These are phyloP conservation scores for Microctonus brassicae DNA, from an alignment of 2,888 invertebrate species.

Conservation along the genomic window DNA sequence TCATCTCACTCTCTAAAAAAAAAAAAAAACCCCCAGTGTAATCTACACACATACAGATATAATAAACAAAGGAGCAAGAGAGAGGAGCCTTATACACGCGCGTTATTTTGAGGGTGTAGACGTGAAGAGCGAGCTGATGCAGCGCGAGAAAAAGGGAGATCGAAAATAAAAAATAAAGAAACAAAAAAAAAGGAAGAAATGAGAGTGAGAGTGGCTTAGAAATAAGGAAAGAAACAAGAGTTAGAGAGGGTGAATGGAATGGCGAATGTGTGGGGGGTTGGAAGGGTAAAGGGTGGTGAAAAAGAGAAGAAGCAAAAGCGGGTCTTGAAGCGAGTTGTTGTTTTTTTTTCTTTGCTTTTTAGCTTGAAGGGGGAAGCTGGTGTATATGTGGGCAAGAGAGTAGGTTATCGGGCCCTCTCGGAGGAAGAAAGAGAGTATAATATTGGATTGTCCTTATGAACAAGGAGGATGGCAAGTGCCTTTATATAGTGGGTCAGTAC, in stretches of 20 bases:
- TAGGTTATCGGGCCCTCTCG: slow-evolving; percentile 66
- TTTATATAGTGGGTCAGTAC: slow-evolving; percentile 69
- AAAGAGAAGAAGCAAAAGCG: slow-evolving; percentile 40
- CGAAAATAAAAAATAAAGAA: background rate
- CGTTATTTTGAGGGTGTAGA: slow-evolving; percentile 40
- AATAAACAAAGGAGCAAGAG: slow-evolving; percentile 21
- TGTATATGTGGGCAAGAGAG: slow-evolving; percentile 53
- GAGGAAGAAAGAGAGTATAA: slow-evolving; percentile 57
- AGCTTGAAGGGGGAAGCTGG: slow-evolving; percentile 44
- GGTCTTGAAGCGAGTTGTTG: slow-evolving; percentile 42
- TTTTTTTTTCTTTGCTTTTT: background rate
- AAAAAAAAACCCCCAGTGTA: no score
- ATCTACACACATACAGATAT: slow-evolving; percentile 31
- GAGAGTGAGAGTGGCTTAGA: slow-evolving; percentile 26
- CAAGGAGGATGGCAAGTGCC: slow-evolving; percentile 67
- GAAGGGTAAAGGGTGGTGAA: slow-evolving; percentile 41
- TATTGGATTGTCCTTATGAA: slow-evolving; percentile 57
- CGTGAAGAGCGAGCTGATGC: slow-evolving; percentile 19
- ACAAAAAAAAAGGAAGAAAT: slow-evolving; percentile 23
- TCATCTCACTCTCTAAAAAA: slow-evolving; percentile 26
- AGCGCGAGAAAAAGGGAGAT: slow-evolving; percentile 10
- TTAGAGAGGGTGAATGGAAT: slow-evolving; percentile 34
- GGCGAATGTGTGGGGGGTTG: slow-evolving; percentile 27
- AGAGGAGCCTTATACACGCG: slow-evolving; percentile 24
- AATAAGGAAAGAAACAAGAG: slow-evolving; percentile 28